Base-by-base conservation (phyloP, 2,797 vertebrate species). In the Danio choprae region DNA sequence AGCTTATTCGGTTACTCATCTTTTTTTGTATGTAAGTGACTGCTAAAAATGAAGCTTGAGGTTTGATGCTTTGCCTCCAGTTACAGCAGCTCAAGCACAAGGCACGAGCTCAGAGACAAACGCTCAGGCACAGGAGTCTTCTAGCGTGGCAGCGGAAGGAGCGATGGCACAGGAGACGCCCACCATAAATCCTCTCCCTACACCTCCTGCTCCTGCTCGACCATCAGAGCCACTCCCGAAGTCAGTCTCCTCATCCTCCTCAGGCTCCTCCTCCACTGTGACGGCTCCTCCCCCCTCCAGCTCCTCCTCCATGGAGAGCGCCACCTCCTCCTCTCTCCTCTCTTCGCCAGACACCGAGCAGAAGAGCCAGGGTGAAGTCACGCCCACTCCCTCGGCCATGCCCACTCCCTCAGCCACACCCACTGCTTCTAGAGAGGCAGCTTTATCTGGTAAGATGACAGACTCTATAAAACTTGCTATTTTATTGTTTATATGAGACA, bases 311-410 rank as follows among this genome's bases (percentile, higher is more conserved):
- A 81, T 90, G 77, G 94, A 93, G 89, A 94, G 91, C 79, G 93
- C 94, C 0, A 92, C 83, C 18, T 89, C 92, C 65, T 86, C 91
- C 6, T 89, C 95, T 67, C 82, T 92, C 82, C 86, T 95, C 4
- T 93, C 95, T 41, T 94, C 94, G 58, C 92, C 95, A 58, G 95
- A 95, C 84, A 93, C 87, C 0, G 95, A 96, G 77, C 95, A 94
- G 80, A 90, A 94, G 90, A 93, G 93, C 90, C 92, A 88, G 80
- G 89, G 74, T 59, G 89, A 88, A 12, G 69, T 77, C 36, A 72
- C 80, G 0, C 77, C 89, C 2, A 87, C 63, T 58, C 81, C 84
- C 9, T 80, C 89, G 0, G 74, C 88, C 50, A 62, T 81, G 0
- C 70, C 88, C 3, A 87, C 63, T 29, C 85, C 84, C 18, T 81